Conservation (phyloP, 2,888 invertebrate species). For the Theretra japonica region DNA sequence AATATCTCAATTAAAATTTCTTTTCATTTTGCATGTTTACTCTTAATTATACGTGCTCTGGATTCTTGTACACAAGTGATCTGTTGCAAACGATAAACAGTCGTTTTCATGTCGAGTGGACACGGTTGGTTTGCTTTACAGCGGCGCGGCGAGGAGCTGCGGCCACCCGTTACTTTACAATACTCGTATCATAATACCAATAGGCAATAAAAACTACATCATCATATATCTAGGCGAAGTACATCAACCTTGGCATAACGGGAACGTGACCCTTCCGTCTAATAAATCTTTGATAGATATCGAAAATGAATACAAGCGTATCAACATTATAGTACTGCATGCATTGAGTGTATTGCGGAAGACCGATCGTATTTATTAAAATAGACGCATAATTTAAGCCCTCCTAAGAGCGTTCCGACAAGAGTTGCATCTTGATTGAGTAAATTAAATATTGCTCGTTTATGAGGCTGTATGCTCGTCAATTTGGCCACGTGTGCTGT, state of each 20-base stretch:
- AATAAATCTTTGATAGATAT: too few relatives aligned
- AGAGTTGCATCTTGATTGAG: neutral
- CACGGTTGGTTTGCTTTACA: slow-evolving; percentile 61
- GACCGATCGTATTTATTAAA: neutral
- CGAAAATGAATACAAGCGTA: slow-evolving; percentile 4
- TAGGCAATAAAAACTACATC: slow-evolving; percentile 29
- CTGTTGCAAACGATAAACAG: slow-evolving; percentile 38
- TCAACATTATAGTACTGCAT: neutral
- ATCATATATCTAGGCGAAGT: neutral
- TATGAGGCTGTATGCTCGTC: slow-evolving; percentile 8
- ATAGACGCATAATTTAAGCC: neutral
- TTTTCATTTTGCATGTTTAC: slow-evolving; percentile 25
- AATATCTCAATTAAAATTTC: slow-evolving; percentile 23
- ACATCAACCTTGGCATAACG: slow-evolving; percentile 5
- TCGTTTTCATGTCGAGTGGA: slow-evolving; percentile 44
- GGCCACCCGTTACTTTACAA: slow-evolving; percentile 50
- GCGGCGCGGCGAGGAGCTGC: slow-evolving; percentile 50
- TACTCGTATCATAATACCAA: slow-evolving; percentile 34
- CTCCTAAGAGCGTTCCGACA: neutral
- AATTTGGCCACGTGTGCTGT: slow-evolving; percentile 20
- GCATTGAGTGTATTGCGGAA: neutral
- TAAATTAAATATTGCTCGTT: neutral
- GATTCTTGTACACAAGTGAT: slow-evolving; percentile 42
- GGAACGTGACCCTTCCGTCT: neutral
- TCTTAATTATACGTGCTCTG: slow-evolving; percentile 34